Evolutionary conservation across 2,797 vertebrate genomes (phyloP).

Genomic region (Columba guinea): DNA sequence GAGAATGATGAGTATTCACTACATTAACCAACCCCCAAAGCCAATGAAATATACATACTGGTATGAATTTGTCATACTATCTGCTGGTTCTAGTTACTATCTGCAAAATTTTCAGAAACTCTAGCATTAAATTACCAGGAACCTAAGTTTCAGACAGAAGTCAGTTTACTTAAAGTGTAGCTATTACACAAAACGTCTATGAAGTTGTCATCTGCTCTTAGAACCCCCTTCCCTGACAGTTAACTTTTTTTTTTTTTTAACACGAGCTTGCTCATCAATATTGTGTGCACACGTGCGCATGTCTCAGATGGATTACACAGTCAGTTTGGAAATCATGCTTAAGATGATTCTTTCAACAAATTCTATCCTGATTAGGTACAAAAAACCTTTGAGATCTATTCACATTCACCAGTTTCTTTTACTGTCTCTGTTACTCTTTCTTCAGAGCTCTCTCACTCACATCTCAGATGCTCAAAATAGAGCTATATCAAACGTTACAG

Average conservation of each 20-base stretch:
- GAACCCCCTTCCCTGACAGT: neutral
- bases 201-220: neutral
- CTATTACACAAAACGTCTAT: neutral
- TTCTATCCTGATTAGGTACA: neutral
- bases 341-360: neutral
- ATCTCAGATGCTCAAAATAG: neutral
- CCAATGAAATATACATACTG: neutral
- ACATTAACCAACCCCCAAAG: neutral
- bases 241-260: neutral
- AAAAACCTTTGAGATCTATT: neutral
- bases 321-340: neutral
- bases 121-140: neutral
- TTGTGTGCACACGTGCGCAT: neutral
- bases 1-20: neutral
- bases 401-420: neutral
- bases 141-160: neutral
- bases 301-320: neutral
- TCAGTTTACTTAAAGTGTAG: neutral
- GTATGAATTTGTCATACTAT: neutral
- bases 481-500: neutral
- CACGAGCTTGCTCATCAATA: neutral
- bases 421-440: neutral
- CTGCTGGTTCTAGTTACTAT: neutral
- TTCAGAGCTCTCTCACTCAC: neutral
- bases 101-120: neutral